Conservation (phyloP, 2,797 vertebrate species). For the Allobates femoralis region DNA sequence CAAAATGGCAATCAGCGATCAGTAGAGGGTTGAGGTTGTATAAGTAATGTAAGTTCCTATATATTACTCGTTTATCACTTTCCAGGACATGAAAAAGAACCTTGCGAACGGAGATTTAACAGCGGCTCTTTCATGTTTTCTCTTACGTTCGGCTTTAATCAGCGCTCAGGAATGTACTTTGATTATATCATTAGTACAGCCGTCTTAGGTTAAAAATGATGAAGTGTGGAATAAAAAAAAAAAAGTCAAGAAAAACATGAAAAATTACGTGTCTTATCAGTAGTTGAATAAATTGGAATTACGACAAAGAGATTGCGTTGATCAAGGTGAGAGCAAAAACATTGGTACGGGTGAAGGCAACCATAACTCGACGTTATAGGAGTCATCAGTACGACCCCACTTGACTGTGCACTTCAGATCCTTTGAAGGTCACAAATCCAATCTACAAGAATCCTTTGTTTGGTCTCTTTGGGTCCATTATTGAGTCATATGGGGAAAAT, state of each 20-base stretch:
- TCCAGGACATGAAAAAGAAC: neutral
- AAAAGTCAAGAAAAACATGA: slow-evolving; percentile 4
- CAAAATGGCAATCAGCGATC: neutral
- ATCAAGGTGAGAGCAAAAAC: neutral
- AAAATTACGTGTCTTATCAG: slow-evolving; percentile 20
- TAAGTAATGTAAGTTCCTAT: neutral
- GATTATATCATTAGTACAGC: slow-evolving; percentile 50
- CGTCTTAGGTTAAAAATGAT: slow-evolving; percentile 31
- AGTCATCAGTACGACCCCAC: neutral
- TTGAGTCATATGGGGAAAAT: neutral
- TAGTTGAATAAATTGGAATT: slow-evolving; percentile 19
- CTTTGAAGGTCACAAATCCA: neutral
- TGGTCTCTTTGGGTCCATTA: neutral
- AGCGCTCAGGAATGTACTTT: slow-evolving; percentile 46
- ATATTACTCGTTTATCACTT: slow-evolving; percentile 2
- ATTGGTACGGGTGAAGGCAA: neutral
- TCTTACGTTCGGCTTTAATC: slow-evolving; percentile 38
- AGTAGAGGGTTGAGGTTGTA: neutral
- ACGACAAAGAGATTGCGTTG: neutral
- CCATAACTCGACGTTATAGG: neutral
- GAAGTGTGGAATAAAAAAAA: slow-evolving; percentile 29
- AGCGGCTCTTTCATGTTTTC: slow-evolving; percentile 44
- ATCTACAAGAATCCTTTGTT: neutral
- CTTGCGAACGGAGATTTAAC: neutral
- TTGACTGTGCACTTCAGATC: neutral